Evolutionary conservation across 2,113 vertebrate species (phyloP), one percentile per base, ranked within the genome.

Genomic region (Triplophysa tibetana): DNA sequence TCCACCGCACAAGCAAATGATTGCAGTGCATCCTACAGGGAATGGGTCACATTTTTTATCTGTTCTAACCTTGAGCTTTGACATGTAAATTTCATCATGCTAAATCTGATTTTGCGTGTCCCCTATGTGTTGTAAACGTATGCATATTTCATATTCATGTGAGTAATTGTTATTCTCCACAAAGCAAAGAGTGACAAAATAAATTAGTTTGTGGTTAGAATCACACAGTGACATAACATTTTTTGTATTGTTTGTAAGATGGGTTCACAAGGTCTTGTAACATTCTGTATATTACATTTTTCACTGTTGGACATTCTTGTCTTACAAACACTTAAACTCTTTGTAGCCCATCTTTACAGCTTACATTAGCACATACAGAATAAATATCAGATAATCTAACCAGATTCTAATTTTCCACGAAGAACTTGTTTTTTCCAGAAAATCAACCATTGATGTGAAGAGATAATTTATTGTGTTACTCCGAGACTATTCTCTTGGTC

Each of bases 1-100:
- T n/a, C 10, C 72, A 75, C 58, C 58, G 41, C 81, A 84, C 87
- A 91, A 89, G 89, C 90, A 90, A 90, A 91, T 90, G 89, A 91
- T 62, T 81, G 72, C 86, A 74, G 78, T 77, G 56, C 83, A 85
- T 10, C 82, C 81, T 82, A 23, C 78, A 24, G 61, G 83, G 79
- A 86, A 83, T 81, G 33, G 72, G 75, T 76, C 84, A 81, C 84
- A 84, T 86, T 89, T 81, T 88, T 90, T 91, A 84, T 89, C 87
- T 90, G 65, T 6, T 87, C 83, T 89, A 85, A 89, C 90, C 89
- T 89, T 87, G 61, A 86, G 77, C 63, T 89, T 89, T 89, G 88
- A 88, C 89, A 81, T 73, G 73, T 74, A 84, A 91, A 88, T 86
- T 85, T 86, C 86, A 86, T 90, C 82, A 80, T 29, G 73, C 79